A percentile compares a stretch with the other conserved stretches of the same genome.
Conservation (phyloP, 2,797 vertebrate species). For the Phataginus tetradactyla region DNA sequence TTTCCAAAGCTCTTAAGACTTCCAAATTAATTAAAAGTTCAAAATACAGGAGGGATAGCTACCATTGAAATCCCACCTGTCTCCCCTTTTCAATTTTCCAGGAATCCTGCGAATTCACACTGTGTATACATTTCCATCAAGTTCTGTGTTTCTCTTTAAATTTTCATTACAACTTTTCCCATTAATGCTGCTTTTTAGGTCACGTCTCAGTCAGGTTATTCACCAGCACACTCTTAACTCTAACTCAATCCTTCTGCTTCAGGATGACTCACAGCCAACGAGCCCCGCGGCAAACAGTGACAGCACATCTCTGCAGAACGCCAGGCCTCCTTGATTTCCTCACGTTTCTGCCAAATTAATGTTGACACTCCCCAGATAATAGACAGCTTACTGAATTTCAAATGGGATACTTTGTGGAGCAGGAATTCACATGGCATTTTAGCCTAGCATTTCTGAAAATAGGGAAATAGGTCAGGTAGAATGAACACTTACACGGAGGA, state of each 20-base stretch:
- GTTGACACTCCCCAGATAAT: constrained; percentile 59
- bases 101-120: constrained; percentile 11
- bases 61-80: neutral
- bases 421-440: constrained; percentile 42
- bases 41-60: neutral
- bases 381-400: constrained; percentile 49
- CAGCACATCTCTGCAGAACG: constrained; percentile 12
- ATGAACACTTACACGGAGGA: neutral
- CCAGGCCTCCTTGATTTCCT: constrained; percentile 54
- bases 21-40: constrained; percentile 35
- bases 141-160: constrained; percentile 48
- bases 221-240: neutral
- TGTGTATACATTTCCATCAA: neutral
- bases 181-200: constrained; percentile 30
- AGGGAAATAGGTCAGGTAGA: neutral
- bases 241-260: constrained; percentile 57
- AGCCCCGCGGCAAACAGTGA: constrained; percentile 4
- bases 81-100: constrained; percentile 1
- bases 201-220: neutral
- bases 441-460: constrained; percentile 30
- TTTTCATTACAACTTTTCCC: constrained; percentile 47
- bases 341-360: constrained; percentile 66
- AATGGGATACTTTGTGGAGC: neutral
- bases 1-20: neutral
- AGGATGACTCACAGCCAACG: constrained; percentile 3